Evolutionary conservation across 2,113 vertebrate genomes (phyloP).

Genomic region (Tricholaema leucomelas): DNA sequence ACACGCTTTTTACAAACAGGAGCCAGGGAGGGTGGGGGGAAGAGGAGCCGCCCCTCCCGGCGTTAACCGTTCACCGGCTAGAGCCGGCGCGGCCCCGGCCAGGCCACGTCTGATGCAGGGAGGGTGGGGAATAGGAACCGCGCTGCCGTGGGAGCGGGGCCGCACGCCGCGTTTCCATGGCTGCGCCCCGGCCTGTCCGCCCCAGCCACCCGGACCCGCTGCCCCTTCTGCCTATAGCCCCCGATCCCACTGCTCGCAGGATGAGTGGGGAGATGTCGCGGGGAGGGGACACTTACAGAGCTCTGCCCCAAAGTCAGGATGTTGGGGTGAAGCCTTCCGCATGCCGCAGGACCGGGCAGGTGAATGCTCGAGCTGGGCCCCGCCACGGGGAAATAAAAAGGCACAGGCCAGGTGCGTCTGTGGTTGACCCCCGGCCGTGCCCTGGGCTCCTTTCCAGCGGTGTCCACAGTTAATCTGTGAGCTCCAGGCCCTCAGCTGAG

Average conservation of each 20-base stretch:
- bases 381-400: accelerated
- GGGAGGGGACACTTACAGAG: neutral
- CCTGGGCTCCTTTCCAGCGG: neutral
- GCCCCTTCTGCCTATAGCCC: neutral
- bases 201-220: neutral
- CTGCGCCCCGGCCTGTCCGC: neutral
- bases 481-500: neutral
- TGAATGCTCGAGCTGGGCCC: neutral
- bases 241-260: neutral
- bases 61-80: conserved; percentile 1
- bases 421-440: neutral
- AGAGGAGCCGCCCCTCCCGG: conserved; percentile 3
- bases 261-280: too few relatives aligned
- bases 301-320: neutral
- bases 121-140: neutral
- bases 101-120: neutral
- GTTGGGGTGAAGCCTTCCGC: accelerated
- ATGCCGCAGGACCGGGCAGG: too few relatives aligned
- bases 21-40: neutral
- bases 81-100: neutral
- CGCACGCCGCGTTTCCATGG: conserved; percentile 64
- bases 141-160: conserved; percentile 51
- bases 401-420: accelerated
- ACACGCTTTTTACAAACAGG: conserved; percentile 21
- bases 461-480: accelerated